Conservation (phyloP, 2,113 vertebrate species). For the Malurus elegans region DNA sequence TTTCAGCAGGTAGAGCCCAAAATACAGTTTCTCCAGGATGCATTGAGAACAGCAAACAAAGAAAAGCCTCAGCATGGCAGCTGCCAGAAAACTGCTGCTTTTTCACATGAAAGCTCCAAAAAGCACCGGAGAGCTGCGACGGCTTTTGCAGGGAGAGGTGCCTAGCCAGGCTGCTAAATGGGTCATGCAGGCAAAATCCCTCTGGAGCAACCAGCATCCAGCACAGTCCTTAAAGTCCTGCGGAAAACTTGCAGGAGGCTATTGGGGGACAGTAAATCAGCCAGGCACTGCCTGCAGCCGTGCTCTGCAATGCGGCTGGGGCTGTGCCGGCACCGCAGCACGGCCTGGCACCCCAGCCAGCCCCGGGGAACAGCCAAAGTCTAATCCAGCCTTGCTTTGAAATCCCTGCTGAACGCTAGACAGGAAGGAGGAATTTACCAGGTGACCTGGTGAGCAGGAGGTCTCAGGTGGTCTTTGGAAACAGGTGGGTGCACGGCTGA, state of each 20-base stretch:
- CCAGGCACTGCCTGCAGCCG: neutral
- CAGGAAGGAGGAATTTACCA: neutral
- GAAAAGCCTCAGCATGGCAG: neutral
- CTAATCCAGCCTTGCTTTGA: neutral
- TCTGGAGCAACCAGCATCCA: neutral
- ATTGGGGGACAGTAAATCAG: constrained; percentile 17
- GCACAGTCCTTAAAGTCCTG: neutral
- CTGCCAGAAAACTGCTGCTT: neutral
- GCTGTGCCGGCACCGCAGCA: neutral
- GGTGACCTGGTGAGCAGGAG: neutral
- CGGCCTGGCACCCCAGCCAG: neutral
- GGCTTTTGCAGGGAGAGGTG: neutral
- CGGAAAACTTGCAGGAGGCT: neutral
- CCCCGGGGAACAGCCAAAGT: neutral
- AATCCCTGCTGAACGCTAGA: neutral
- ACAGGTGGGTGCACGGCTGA: neutral
- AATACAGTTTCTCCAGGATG: neutral
- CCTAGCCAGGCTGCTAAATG: constrained; percentile 11
- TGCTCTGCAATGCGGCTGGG: constrained; percentile 2
- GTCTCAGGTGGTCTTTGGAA: neutral
- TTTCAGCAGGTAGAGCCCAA: neutral
- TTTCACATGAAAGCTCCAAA: neutral
- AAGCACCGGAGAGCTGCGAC: neutral
- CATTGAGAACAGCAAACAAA: neutral
- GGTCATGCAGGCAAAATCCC: neutral